A percentile compares a stretch with the other conserved stretches of the same genome.
phyloP scores from a whole-genome alignment of 2,888 invertebrate genomes.

The Hofmannophila pseudospretella region DNA sequence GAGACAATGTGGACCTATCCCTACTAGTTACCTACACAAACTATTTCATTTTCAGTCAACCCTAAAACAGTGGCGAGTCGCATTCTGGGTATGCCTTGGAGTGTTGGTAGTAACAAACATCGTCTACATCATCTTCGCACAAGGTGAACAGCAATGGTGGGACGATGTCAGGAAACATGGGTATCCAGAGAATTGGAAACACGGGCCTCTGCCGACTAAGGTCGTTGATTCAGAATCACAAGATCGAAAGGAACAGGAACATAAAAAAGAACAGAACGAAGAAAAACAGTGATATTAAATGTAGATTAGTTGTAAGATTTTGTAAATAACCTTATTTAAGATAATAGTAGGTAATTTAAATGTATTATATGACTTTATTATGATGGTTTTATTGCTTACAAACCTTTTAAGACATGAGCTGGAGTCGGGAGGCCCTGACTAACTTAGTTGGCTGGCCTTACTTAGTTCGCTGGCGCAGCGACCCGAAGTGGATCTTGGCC shows the following conservation, averaged over 20 bases:
- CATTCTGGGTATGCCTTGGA: conserved; percentile 88
- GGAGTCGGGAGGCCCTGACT: no score
- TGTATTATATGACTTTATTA: conserved; percentile 1
- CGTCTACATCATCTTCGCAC: conserved; percentile 83
- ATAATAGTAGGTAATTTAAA: background rate
- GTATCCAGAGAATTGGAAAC: conserved; percentile 59
- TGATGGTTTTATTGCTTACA: background rate
- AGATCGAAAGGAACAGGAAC: conserved; percentile 18
- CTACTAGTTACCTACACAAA: no score
- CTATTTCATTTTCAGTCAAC: conserved; percentile 73
- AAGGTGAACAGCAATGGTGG: conserved; percentile 87
- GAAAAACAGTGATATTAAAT: conserved; percentile 24
- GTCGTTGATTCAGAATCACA: conserved; percentile 40
- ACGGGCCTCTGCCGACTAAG: conserved; percentile 50
- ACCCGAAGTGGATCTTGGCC: no score
- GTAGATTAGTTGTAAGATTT: background rate
- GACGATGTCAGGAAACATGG: conserved; percentile 78
- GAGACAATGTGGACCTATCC: no score
- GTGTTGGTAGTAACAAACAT: conserved; percentile 83
- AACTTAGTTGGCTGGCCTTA: no score
- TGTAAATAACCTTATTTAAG: conserved; percentile 5
- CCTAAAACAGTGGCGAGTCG: conserved; percentile 83
- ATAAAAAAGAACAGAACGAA: conserved; percentile 26
- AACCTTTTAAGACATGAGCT: no score
- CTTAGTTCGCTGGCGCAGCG: no score